Conservation (phyloP, 2,113 vertebrate genomes). For the Xiphophorus couchianus region DNA sequence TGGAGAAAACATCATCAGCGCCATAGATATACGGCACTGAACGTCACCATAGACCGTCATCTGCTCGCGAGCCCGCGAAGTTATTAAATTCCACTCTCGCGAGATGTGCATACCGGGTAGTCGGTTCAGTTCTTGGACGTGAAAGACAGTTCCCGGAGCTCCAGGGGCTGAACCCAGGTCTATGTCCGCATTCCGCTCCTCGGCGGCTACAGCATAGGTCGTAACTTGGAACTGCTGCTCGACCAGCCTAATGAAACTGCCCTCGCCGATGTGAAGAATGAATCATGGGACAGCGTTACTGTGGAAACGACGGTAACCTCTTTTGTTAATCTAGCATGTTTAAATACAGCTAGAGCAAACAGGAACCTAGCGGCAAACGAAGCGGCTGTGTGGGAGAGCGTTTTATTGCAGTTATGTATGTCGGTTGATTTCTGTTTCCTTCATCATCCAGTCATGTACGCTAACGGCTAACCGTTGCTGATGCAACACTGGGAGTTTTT, state of each 20-base stretch:
- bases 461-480: slow-evolving; percentile 12
- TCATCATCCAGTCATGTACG: slow-evolving; percentile 10
- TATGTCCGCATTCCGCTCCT: slow-evolving; percentile 9
- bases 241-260: slow-evolving; percentile 49
- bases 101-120: slow-evolving; percentile 21
- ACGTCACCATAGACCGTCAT: background rate
- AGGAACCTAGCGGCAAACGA: background rate
- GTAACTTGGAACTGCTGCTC: slow-evolving; percentile 36
- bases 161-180: slow-evolving; percentile 56
- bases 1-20: background rate
- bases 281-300: slow-evolving; percentile 73
- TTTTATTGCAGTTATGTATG: background rate
- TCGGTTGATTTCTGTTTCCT: slow-evolving; percentile 1
- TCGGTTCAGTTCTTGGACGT: background rate
- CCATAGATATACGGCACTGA: too few relatives aligned
- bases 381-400: background rate
- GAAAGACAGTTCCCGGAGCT: background rate
- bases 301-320: slow-evolving; percentile 75
- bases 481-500: slow-evolving; percentile 20
- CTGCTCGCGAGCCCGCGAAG: background rate
- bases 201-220: background rate
- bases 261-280: slow-evolving; percentile 43
- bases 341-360: background rate
- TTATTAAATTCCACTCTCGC: slow-evolving; percentile 28
- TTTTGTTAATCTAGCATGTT: slow-evolving; percentile 53